A percentile compares a stretch with the other conserved stretches of the same genome.
Evolutionary conservation across 2,113 vertebrate genomes (phyloP).

Genomic region (Thunnus thynnus): DNA sequence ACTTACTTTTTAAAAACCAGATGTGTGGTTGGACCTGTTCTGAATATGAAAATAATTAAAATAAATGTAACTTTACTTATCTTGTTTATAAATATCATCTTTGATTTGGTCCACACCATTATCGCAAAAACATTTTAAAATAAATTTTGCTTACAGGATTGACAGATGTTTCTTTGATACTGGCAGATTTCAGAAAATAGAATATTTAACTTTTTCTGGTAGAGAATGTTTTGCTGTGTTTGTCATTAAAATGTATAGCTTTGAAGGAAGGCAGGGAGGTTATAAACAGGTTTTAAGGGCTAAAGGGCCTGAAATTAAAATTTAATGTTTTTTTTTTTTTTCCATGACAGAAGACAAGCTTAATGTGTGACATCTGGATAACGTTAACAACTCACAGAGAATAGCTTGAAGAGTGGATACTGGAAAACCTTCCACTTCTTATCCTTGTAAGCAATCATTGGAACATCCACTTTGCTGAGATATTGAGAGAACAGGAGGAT

Average conservation of each 20-base stretch:
- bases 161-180: not conserved
- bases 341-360: not conserved
- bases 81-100: too few species aligned
- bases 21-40: too few species aligned
- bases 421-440: conserved; percentile 86
- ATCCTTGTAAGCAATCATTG: conserved; percentile 83
- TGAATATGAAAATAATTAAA: too few species aligned
- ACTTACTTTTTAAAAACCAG: too few species aligned
- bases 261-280: not conserved
- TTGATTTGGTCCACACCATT: too few species aligned
- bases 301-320: not conserved
- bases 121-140: too few species aligned
- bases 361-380: not conserved
- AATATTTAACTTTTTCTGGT: too few species aligned
- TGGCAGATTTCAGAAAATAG: not conserved
- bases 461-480: conserved; percentile 83
- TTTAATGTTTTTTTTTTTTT: too few species aligned
- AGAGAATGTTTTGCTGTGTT: too few species aligned
- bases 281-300: not conserved
- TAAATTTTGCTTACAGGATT: too few species aligned
- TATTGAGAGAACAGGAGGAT: conserved; percentile 88
- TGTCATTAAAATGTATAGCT: not conserved
- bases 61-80: too few species aligned
- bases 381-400: conserved; percentile 81
- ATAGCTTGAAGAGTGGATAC: conserved; percentile 87